phyloP scores from a whole-genome alignment of 2,888 invertebrate species.

The Onchidella celtica region DNA sequence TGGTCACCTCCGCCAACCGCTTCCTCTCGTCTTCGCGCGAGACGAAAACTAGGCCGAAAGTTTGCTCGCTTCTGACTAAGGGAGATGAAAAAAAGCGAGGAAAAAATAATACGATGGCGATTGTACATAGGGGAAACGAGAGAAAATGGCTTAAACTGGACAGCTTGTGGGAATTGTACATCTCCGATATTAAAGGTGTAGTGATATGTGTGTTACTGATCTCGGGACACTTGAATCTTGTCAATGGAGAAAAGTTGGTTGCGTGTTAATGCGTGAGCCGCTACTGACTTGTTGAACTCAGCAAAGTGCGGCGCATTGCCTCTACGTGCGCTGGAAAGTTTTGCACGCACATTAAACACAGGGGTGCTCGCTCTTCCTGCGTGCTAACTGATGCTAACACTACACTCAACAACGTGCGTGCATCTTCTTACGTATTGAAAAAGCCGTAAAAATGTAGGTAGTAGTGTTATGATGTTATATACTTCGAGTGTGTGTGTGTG shows the following conservation, averaged over 20 bases:
- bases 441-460: no score
- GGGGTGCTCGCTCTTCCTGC: constrained; percentile 25
- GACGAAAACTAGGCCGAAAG: not conserved
- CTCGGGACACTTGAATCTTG: no score
- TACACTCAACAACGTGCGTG: not conserved
- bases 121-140: not conserved
- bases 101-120: not conserved
- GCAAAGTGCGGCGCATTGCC: not conserved
- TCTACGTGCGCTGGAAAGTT: constrained; percentile 22
- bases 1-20: not conserved
- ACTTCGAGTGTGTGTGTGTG: no score
- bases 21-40: not conserved
- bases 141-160: not conserved
- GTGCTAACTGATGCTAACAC: constrained; percentile 2
- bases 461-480: no score
- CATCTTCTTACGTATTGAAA: constrained; percentile 4
- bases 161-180: no score
- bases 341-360: constrained; percentile 33
- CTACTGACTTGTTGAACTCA: constrained; percentile 16
- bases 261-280: not conserved
- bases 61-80: not conserved
- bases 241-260: not conserved
- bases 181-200: no score
- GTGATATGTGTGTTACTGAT: no score
- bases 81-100: not conserved